Conservation (phyloP, 2,797 vertebrate genomes). For the Eospalax fontanierii region DNA sequence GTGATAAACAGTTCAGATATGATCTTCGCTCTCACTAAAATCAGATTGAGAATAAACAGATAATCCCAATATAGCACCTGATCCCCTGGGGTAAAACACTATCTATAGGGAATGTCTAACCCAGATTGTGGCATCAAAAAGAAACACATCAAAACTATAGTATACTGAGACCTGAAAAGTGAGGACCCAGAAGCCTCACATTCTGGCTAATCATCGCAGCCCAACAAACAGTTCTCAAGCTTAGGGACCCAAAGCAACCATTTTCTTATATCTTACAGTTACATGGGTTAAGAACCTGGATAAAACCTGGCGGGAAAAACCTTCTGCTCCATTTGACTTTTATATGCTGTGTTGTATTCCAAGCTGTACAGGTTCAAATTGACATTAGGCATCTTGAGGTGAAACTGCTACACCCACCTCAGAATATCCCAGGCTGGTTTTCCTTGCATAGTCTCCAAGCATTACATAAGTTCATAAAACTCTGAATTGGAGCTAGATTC, state of each 20-base stretch:
- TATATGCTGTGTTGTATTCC: background rate
- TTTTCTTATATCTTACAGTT: background rate
- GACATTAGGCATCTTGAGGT: background rate
- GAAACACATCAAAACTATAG: background rate
- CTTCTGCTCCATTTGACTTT: background rate
- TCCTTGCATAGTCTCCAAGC: background rate
- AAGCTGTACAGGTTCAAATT: background rate
- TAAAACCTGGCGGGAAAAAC: background rate
- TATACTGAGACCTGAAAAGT: background rate
- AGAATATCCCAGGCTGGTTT: background rate
- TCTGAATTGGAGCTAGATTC: no score
- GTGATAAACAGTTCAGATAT: background rate
- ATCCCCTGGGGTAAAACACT: background rate
- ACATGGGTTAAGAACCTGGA: background rate
- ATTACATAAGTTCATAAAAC: background rate
- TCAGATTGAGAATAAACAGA: background rate
- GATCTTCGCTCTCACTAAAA: background rate
- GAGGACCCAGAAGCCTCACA: background rate
- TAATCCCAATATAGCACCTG: background rate
- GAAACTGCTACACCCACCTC: no score
- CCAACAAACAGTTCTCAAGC: background rate
- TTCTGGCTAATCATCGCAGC: background rate
- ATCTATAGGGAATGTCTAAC: background rate
- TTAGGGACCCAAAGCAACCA: background rate
- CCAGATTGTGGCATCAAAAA: background rate